phyloP scores from a whole-genome alignment of 92 coral and sea anemone species.

The Diadumene lineata region DNA sequence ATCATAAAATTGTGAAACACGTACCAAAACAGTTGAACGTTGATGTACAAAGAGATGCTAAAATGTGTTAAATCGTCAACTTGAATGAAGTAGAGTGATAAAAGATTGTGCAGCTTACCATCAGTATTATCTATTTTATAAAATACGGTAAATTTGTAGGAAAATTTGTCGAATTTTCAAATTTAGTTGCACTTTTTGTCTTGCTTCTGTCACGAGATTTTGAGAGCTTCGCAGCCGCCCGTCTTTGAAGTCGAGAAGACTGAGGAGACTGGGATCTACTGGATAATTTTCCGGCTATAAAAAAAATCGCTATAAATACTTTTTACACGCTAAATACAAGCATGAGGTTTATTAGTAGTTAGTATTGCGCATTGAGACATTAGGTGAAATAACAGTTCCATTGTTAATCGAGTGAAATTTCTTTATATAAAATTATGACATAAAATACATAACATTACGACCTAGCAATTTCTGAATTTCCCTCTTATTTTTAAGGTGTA shows the following conservation, averaged over 20 bases:
- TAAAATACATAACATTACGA: too few relatives aligned
- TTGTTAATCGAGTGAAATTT: too few relatives aligned
- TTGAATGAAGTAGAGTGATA: neutral
- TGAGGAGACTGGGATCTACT: neutral
- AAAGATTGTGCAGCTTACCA: neutral
- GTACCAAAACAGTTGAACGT: neutral
- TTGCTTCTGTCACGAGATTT: slow-evolving; percentile 8
- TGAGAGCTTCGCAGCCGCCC: slow-evolving; percentile 1
- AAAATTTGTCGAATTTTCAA: neutral
- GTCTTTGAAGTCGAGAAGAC: neutral
- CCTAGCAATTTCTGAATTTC: too few relatives aligned
- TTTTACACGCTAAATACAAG: too few relatives aligned
- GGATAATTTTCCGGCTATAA: too few relatives aligned
- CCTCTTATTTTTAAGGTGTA: too few relatives aligned
- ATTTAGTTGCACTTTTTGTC: neutral
- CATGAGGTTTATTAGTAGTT: too few relatives aligned
- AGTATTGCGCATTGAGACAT: too few relatives aligned
- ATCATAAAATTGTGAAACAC: neutral
- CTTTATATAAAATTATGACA: too few relatives aligned
- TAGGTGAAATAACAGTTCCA: too few relatives aligned
- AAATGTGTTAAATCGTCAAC: neutral
- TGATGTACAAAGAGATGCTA: neutral
- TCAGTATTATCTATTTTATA: neutral
- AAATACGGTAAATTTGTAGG: neutral
- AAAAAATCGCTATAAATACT: too few relatives aligned